Percentiles rank a stretch among this genome's conserved stretches.
phyloP scores from a whole-genome alignment of 1,140 invertebrate genomes.

The Cherax destructor region DNA sequence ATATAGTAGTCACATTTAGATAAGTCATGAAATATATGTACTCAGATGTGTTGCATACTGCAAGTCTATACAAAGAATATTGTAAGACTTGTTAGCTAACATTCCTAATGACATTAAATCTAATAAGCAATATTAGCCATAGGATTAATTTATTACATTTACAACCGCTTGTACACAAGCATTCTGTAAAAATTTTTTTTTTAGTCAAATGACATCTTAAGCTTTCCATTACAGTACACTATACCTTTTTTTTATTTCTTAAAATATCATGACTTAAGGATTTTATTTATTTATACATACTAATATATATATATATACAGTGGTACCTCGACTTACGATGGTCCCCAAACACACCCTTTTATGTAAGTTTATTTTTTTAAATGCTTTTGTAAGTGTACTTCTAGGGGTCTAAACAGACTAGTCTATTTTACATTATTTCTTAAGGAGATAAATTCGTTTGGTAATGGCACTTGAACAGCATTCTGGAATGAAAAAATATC shows the following conservation, averaged over 20 bases:
- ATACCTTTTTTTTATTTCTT: constrained; percentile 8
- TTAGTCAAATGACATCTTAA: constrained; percentile 7
- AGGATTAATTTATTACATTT: background rate
- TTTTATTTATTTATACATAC: background rate
- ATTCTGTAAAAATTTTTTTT: constrained; percentile 9
- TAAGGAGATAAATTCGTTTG: no score
- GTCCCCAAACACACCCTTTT: no score
- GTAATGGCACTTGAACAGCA: no score
- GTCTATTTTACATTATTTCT: no score
- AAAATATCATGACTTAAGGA: background rate
- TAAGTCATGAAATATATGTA: background rate
- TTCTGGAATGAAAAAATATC: no score
- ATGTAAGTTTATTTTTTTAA: no score
- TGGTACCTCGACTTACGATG: no score
- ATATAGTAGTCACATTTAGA: background rate
- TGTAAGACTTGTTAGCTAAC: background rate
- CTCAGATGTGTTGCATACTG: background rate
- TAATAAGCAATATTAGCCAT: background rate
- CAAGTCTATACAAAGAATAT: background rate
- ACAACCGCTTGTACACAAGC: constrained; percentile 9
- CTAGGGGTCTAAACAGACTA: no score
- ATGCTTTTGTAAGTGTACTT: no score
- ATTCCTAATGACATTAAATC: background rate
- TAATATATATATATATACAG: no score
- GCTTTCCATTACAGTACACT: background rate